These are phyloP conservation scores for Drosophila subquinaria DNA, from an alignment of 2,888 invertebrate genomes.

Conservation along the genomic window DNA sequence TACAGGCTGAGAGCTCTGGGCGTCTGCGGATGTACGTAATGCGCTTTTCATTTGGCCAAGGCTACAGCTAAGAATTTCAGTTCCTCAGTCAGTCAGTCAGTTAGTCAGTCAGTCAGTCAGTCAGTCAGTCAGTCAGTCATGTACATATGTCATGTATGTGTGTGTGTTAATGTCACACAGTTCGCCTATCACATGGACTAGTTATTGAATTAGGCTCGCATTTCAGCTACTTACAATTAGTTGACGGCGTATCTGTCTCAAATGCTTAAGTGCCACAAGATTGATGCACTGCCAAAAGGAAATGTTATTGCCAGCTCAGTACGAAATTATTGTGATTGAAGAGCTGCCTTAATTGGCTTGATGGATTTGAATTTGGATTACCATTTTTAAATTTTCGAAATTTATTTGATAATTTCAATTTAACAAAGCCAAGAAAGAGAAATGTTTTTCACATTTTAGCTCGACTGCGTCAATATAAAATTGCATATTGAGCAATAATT, in stretches of 20 bases:
- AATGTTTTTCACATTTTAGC: not conserved
- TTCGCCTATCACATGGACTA: conserved; percentile 26
- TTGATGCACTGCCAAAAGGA: conserved; percentile 25
- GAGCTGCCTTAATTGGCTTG: not conserved
- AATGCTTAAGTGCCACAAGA: conserved; percentile 28
- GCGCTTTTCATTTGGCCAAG: conserved; percentile 49
- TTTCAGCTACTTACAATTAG: conserved; percentile 30
- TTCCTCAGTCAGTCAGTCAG: not conserved
- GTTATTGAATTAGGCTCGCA: conserved; percentile 46
- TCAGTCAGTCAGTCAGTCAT: too few species aligned
- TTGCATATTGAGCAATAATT: too few species aligned
- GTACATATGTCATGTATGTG: not conserved
- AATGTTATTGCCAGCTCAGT: not conserved
- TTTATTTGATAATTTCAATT: not conserved
- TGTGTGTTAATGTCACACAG: conserved; percentile 13
- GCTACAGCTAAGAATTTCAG: conserved; percentile 14
- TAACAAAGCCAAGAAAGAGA: not conserved
- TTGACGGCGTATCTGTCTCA: conserved; percentile 9
- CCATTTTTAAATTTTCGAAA: not conserved
- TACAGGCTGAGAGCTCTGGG: conserved; percentile 2
- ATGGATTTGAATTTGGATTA: not conserved
- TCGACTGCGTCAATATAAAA: too few species aligned
- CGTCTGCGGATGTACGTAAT: conserved; percentile 27
- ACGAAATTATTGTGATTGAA: not conserved
- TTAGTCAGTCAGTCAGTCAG: not conserved